A percentile compares a stretch with the other conserved stretches of the same genome.
These are phyloP conservation scores for Oxygymnocypris stewartii DNA, from an alignment of 2,113 vertebrate genomes.

Conservation along the genomic window DNA sequence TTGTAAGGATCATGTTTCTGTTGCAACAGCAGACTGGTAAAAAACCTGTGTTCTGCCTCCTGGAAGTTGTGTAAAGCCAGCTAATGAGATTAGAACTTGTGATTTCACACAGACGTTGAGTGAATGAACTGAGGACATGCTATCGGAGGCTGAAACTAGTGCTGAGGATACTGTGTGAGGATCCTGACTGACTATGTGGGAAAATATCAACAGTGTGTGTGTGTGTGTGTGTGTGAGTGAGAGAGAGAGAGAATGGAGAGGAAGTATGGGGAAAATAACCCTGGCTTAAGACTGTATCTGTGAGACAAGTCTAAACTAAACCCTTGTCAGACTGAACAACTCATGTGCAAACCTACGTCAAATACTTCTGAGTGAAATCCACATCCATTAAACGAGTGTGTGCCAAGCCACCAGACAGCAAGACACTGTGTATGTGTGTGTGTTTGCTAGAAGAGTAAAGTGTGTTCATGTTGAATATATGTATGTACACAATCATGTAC, in stretches of 20 bases:
- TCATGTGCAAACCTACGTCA: neutral
- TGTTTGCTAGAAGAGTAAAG: neutral
- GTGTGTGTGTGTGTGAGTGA: neutral
- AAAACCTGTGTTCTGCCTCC: neutral
- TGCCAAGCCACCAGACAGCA: slow-evolving; percentile 1
- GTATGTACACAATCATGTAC: neutral
- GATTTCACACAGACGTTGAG: neutral
- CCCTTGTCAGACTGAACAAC: neutral
- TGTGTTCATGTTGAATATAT: neutral
- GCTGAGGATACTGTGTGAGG: neutral
- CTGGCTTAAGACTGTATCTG: slow-evolving; percentile 10
- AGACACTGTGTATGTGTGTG: neutral
- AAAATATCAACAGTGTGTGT: neutral
- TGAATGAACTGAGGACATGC: neutral
- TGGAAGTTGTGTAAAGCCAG: neutral
- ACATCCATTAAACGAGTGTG: neutral
- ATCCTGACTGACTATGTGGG: neutral
- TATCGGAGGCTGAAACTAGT: neutral
- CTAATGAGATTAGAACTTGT: neutral
- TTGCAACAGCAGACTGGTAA: neutral
- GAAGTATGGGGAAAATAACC: slow-evolving; percentile 49
- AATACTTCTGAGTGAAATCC: neutral
- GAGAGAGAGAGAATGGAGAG: neutral
- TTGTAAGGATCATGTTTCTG: neutral
- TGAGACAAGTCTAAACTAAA: slow-evolving; percentile 53